These are phyloP conservation scores for Ephestia elutella DNA, from an alignment of 1,140 invertebrate species.

Conservation along the genomic window DNA sequence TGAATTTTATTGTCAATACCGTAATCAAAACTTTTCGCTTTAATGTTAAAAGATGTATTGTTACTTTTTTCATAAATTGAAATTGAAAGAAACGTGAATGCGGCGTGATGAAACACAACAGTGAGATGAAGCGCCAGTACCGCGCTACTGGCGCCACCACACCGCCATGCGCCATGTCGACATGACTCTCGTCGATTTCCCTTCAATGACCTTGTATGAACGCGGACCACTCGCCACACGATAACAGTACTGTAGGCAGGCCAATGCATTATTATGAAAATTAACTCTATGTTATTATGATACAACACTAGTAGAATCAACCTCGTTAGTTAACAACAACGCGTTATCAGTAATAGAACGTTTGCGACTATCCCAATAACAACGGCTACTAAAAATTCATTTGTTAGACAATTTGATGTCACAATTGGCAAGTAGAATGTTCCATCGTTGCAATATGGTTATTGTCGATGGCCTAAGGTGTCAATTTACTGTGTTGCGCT, in stretches of 20 bases:
- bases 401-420: constrained; percentile 15
- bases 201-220: constrained; percentile 64
- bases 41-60: too few relatives aligned
- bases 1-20: background rate
- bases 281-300: constrained; percentile 31
- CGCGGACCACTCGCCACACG: constrained; percentile 40
- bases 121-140: constrained; percentile 45
- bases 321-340: too few relatives aligned
- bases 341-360: constrained; percentile 19
- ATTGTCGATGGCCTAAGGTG: constrained; percentile 8
- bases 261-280: constrained; percentile 30
- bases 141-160: constrained; percentile 27
- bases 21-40: too few relatives aligned
- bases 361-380: constrained; percentile 24
- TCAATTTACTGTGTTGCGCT: constrained; percentile 9
- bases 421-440: constrained; percentile 15
- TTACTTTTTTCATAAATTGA: constrained; percentile 15
- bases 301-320: constrained; percentile 18
- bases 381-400: constrained; percentile 16
- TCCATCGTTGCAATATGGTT: constrained; percentile 13
- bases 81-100: constrained; percentile 32
- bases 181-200: constrained; percentile 58
- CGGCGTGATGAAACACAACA: constrained; percentile 41
- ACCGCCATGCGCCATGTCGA: constrained; percentile 44
- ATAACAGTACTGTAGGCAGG: constrained; percentile 49